Evolutionary conservation across 2,797 vertebrate genomes (phyloP), one percentile per base, ranked within the genome.

Genomic region (Danio aesculapii): DNA sequence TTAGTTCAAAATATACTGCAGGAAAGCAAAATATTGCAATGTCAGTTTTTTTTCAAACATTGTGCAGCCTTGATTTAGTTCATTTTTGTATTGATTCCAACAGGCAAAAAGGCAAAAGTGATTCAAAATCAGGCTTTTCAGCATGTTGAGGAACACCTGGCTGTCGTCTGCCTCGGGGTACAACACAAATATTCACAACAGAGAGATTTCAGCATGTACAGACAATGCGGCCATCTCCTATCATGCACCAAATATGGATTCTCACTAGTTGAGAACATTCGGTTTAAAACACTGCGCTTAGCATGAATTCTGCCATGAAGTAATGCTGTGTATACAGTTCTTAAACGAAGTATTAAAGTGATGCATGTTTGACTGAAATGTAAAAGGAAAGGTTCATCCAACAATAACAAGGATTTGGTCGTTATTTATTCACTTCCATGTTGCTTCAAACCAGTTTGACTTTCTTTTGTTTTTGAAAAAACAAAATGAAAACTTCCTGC

Each of bases 111-210:
- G 44, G 44, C 1, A 7, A 41, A 2, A 59, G 16, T 43, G 5
- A 19, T 55, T 44, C 19, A 53, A 44, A 43, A 58, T 47, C n/a
- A 49, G 30, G 0, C 5, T 50, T 72, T 75, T 67, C 52, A 55
- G 68, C 14, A 58, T 6, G 21, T 16, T 14, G 46, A 71, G 46
- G 49, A 78, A 74, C 81, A 86, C 69, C 85, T 84, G 79, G n/a
- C 62, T 30, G 16, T 43, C 16, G 50, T 66, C 11, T 47, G 58
- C 67, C 58, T 50, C 59, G n/a, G 57, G 61, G 74, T 50, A 43
- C 39, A 69, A 59, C n/a, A 44, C 46, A 67, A 53, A 75, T 50
- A 85, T 81, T 79, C 70, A 59, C 52, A 67, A 52, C 63, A 77
- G 16, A 53, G 21, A 61, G 62, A 82, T 16, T 30, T 76, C 6